Percentiles rank a stretch among this genome's conserved stretches.
Conservation (phyloP, 2,113 vertebrate genomes). For the Engystomops pustulosus region DNA sequence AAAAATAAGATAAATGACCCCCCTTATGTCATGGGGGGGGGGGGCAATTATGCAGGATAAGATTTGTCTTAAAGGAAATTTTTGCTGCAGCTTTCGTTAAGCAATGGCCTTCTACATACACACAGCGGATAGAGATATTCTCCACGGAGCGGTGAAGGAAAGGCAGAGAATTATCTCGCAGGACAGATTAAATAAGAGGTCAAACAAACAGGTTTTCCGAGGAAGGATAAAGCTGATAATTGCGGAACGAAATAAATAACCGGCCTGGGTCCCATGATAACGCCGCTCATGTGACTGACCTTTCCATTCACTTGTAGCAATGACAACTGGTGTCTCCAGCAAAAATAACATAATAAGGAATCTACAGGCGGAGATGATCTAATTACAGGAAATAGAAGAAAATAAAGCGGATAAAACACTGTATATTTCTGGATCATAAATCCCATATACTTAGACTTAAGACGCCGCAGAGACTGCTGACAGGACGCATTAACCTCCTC, state of each 20-base stretch:
- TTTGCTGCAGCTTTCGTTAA: neutral
- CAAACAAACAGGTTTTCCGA: conserved; percentile 16
- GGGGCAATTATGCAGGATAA: no score
- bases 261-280: neutral
- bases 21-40: no score
- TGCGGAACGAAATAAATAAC: conserved; percentile 9
- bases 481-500: neutral
- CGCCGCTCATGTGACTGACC: neutral
- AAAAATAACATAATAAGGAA: neutral
- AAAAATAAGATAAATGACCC: no score
- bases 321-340: neutral
- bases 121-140: conserved; percentile 2
- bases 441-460: neutral
- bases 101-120: neutral
- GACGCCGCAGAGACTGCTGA: neutral
- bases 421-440: neutral
- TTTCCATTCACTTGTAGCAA: conserved; percentile 2
- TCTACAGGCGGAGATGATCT: neutral
- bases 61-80: neutral
- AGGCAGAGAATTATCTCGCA: conserved; percentile 31
- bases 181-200: conserved; percentile 31
- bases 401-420: neutral
- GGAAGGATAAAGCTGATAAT: neutral
- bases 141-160: conserved; percentile 12
- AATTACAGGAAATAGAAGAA: neutral